These are phyloP conservation scores for Ceraclea dissimilis DNA, from an alignment of 2,888 invertebrate species.

Conservation along the genomic window DNA sequence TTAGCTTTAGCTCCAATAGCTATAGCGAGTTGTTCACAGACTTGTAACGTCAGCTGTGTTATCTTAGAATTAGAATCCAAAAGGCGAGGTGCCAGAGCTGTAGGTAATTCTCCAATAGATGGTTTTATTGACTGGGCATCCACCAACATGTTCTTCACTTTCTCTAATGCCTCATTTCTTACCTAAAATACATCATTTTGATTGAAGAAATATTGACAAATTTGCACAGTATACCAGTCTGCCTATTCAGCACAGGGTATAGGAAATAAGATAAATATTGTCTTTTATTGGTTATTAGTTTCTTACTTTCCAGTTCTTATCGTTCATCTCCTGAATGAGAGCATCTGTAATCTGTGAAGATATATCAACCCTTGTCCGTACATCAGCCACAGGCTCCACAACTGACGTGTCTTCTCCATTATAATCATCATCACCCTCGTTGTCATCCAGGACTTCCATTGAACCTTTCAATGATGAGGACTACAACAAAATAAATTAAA, in stretches of 20 bases:
- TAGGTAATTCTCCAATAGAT: conserved; percentile 76
- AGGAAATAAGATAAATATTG: too few species aligned
- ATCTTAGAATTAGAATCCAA: conserved; percentile 90
- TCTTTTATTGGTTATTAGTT: too few species aligned
- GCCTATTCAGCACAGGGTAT: too few species aligned
- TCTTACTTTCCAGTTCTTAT: conserved; percentile 87
- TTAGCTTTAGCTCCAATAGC: conserved; percentile 80
- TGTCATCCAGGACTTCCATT: conserved; percentile 38
- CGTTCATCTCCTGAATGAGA: conserved; percentile 70
- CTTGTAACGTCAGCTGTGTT: conserved; percentile 72
- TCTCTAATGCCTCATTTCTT: conserved; percentile 66
- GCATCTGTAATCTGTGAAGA: conserved; percentile 74
- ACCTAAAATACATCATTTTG: conserved; percentile 34
- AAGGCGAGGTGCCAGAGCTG: conserved; percentile 68
- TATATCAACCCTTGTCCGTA: conserved; percentile 72
- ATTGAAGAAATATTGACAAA: conserved; percentile 7
- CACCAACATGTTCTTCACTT: conserved; percentile 61
- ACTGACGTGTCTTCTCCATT: conserved; percentile 47
- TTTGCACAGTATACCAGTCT: neutral
- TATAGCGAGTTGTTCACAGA: conserved; percentile 73
- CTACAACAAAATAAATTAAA: conserved; percentile 33
- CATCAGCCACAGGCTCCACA: conserved; percentile 55
- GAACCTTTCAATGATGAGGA: conserved; percentile 47
- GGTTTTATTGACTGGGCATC: conserved; percentile 77
- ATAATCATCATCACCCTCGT: conserved; percentile 37